Conservation (phyloP, 2,797 vertebrate species). For the Mionectes olivaceus region DNA sequence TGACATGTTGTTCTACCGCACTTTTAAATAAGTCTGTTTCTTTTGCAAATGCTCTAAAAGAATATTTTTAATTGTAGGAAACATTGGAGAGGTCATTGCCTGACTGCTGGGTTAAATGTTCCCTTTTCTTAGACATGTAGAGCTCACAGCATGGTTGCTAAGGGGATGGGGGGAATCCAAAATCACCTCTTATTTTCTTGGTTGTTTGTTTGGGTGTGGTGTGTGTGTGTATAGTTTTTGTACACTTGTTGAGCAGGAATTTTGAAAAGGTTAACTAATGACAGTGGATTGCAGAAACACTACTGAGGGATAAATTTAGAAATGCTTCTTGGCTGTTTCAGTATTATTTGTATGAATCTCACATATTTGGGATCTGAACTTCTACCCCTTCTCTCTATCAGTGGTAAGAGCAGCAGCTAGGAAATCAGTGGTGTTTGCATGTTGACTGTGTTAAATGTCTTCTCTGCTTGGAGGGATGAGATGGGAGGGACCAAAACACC, state of each 20-base stretch:
- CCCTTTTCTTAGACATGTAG: background rate
- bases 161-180: background rate
- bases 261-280: background rate
- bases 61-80: background rate
- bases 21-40: background rate
- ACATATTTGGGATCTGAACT: background rate
- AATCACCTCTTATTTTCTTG: background rate
- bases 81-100: background rate
- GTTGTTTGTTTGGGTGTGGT: accelerated
- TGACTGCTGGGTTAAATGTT: background rate
- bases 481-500: background rate
- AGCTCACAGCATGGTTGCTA: background rate
- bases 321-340: background rate
- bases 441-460: background rate
- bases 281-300: background rate
- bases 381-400: background rate
- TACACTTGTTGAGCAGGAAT: background rate
- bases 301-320: background rate
- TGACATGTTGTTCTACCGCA: background rate
- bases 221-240: background rate
- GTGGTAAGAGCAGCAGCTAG: background rate
- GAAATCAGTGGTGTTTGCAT: background rate
- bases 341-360: background rate
- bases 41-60: background rate
- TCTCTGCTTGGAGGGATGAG: background rate